Conservation (phyloP, 2,888 invertebrate species). For the Drosophila falleni region DNA sequence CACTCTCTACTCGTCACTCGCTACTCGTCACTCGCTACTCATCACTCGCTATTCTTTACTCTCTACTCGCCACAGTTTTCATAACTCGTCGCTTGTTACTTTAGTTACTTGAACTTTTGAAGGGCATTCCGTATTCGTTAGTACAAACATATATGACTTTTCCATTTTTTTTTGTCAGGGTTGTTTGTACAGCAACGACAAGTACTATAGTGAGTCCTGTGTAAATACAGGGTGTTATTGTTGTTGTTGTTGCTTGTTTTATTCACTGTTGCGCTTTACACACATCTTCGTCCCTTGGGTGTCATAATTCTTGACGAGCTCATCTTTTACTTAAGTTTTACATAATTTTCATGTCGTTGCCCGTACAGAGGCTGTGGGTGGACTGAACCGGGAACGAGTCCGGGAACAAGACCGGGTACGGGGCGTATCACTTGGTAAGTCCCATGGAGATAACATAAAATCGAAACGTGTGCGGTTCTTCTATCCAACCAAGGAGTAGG, state of each 20-base stretch:
- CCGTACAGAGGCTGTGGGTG: constrained; percentile 36
- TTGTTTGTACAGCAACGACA: constrained; percentile 37
- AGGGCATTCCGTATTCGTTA: constrained; percentile 30
- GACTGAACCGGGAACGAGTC: constrained; percentile 18
- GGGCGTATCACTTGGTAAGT: constrained; percentile 61
- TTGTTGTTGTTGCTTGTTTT: constrained; percentile 44
- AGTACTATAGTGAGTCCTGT: constrained; percentile 15
- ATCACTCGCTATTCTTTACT: background rate
- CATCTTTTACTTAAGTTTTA: constrained; percentile 86
- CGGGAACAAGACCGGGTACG: background rate
- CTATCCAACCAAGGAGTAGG: constrained; percentile 23
- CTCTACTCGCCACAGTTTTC: background rate
- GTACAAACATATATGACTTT: constrained; percentile 17
- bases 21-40: background rate
- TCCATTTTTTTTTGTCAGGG: constrained; percentile 47
- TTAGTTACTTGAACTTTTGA: background rate
- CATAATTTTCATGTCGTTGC: constrained; percentile 84
- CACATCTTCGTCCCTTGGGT: constrained; percentile 83
- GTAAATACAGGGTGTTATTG: constrained; percentile 36
- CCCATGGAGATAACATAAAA: constrained; percentile 80
- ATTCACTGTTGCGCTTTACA: constrained; percentile 68
- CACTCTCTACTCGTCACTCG: too few relatives aligned
- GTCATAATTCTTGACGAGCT: constrained; percentile 86
- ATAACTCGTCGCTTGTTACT: background rate
- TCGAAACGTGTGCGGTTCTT: constrained; percentile 64